Evolutionary conservation across 2,797 vertebrate species (phyloP), one percentile per base, ranked within the genome.

Genomic region (Vireo griseus): DNA sequence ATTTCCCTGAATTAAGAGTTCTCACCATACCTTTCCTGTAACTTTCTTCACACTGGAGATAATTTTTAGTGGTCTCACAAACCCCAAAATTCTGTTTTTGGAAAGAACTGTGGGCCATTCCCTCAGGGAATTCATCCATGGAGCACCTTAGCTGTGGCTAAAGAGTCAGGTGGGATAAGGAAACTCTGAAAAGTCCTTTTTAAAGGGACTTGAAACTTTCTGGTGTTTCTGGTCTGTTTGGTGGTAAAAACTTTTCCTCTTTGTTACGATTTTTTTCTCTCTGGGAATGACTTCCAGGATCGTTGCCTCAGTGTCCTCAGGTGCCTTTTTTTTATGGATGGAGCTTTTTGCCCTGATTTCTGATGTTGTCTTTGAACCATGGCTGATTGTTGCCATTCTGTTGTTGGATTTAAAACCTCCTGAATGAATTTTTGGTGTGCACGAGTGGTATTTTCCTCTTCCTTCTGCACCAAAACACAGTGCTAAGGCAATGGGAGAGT

Each of bases 121-220:
- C 47, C 45, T 33, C 19, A 13, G 7, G 54, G 55, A 63, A 44
- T 4, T 10, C 6, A 21, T 26, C 29, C 35, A 0, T 5, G 13
- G 28, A 45, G 24, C 25, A 6, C 7, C 48, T 59, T 5, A 4
- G 0, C 4, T 21, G 8, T 8, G 28, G 7, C 4, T 17, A 0
- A 28, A 26, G 40, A 39, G 8, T 4, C 22, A 2, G 3, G 13
- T 8, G 16, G 28, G 16, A 24, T 42, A 5, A 67, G 37, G 21
- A 14, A n/a, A 8, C 42, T 29, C 40, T 26, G 17, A 5, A 5
- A 62, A 47, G 12, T 20, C 17, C 16, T 16, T 8, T 4, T 22
- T 17, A 13, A 21, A 28, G 51, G 61, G 4, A 6, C 20, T 52
- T 33, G 1, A 7, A 55, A 17, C 20, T 28, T 58, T 4, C 14